These are phyloP conservation scores for Sthenelais limicola DNA, from an alignment of 2,888 invertebrate species.

Conservation along the genomic window DNA sequence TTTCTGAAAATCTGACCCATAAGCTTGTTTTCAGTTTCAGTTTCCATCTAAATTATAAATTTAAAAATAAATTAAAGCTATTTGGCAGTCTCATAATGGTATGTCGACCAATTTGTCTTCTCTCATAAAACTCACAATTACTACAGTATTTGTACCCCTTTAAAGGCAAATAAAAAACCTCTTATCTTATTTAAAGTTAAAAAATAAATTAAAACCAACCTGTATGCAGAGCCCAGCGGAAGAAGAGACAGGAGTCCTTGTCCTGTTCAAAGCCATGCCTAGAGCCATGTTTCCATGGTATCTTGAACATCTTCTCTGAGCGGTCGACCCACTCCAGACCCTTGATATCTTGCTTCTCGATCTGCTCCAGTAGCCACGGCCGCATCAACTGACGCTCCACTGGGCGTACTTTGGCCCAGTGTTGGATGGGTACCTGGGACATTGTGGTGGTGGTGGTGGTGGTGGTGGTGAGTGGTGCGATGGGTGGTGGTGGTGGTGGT, in stretches of 20 bases:
- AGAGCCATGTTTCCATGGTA: constrained; percentile 68
- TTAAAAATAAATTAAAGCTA: too few relatives aligned
- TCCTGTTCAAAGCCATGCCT: constrained; percentile 61
- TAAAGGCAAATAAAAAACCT: too few relatives aligned
- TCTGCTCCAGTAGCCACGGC: constrained; percentile 62
- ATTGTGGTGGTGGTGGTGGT: not conserved
- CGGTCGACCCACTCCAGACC: constrained; percentile 60
- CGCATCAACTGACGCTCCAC: constrained; percentile 54
- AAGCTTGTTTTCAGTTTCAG: too few relatives aligned
- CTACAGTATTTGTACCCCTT: too few relatives aligned
- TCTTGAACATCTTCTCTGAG: constrained; percentile 56
- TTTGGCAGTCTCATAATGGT: too few relatives aligned
- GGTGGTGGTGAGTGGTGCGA: not conserved
- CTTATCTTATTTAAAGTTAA: too few relatives aligned
- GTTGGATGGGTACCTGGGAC: not conserved
- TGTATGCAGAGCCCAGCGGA: constrained; percentile 65
- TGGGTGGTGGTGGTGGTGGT: not conserved
- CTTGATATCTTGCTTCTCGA: constrained; percentile 53
- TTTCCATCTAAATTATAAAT: too few relatives aligned
- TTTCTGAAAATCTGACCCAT: too few relatives aligned
- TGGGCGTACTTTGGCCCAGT: constrained; percentile 11
- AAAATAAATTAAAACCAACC: constrained; percentile 52
- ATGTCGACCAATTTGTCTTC: too few relatives aligned
- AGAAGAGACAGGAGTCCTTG: constrained; percentile 62
- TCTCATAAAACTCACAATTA: too few relatives aligned